A percentile compares a stretch with the other conserved stretches of the same genome.
These are phyloP conservation scores for Stenurella melanura DNA, from an alignment of 2,888 invertebrate genomes.

Conservation along the genomic window DNA sequence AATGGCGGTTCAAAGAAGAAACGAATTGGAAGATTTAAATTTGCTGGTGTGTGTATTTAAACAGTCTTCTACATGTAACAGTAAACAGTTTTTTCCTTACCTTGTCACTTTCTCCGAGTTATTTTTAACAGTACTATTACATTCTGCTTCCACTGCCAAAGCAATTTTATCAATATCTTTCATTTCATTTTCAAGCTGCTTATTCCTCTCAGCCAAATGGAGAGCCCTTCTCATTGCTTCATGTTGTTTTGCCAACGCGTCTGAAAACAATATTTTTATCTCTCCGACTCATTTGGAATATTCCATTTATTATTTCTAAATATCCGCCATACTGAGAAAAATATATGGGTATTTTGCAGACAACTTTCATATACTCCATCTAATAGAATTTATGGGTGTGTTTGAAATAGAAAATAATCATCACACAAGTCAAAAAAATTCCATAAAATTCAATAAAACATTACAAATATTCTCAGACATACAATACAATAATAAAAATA, in stretches of 20 bases:
- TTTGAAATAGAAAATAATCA: no score
- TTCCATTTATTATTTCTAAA: not conserved
- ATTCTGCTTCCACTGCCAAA: slow-evolving; percentile 84
- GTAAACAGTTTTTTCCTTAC: slow-evolving; percentile 55
- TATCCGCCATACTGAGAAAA: no score
- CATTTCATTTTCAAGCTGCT: slow-evolving; percentile 81
- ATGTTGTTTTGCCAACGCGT: slow-evolving; percentile 81
- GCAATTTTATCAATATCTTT: slow-evolving; percentile 85
- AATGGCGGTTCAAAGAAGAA: no score
- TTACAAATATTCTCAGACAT: no score
- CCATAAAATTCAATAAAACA: no score
- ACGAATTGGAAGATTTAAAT: no score
- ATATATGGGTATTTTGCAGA: no score
- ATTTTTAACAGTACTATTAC: slow-evolving; percentile 80
- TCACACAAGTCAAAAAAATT: no score
- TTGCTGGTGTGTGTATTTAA: no score
- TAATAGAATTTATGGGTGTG: no score
- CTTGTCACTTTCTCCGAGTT: slow-evolving; percentile 75
- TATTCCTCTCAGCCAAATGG: slow-evolving; percentile 83
- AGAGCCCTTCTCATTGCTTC: slow-evolving; percentile 88
- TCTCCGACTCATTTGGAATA: not conserved
- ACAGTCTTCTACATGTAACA: slow-evolving; percentile 20
- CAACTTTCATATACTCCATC: no score
- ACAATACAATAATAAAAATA: no score
- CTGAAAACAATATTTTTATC: slow-evolving; percentile 63